Conservation (phyloP, 2,797 vertebrate genomes). For the Hemibagrus guttatus region DNA sequence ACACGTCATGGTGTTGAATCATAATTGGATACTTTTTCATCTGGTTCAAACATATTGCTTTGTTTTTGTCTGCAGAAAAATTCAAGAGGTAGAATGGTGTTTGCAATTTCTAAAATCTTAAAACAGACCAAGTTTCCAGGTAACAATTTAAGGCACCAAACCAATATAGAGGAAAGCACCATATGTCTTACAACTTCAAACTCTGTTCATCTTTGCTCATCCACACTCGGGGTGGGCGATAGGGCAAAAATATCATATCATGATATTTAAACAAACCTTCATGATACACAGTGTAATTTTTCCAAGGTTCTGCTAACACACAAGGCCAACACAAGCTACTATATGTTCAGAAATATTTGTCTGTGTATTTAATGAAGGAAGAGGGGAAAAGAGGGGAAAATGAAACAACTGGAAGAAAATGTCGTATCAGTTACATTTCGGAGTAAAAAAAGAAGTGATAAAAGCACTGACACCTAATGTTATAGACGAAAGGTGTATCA, state of each 20-base stretch:
- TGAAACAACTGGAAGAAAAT: conserved; percentile 2
- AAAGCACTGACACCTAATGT: not conserved
- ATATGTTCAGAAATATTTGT: not conserved
- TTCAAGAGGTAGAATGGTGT: conserved; percentile 38
- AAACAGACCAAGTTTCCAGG: conserved; percentile 20
- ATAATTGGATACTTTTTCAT: not conserved
- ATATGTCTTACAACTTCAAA: not conserved
- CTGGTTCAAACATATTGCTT: conserved; percentile 39
- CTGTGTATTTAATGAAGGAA: not conserved
- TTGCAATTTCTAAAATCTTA: conserved; percentile 6
- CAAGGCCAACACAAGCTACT: not conserved
- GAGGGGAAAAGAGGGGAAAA: not conserved
- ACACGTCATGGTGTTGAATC: not conserved
- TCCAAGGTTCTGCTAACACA: not conserved
- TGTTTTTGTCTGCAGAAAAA: not conserved
- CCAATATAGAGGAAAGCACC: conserved; percentile 30
- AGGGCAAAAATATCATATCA: conserved; percentile 7
- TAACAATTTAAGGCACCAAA: conserved; percentile 40
- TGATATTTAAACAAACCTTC: not conserved
- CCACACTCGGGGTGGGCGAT: not conserved
- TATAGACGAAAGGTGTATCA: not conserved
- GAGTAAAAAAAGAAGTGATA: not conserved
- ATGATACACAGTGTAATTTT: not conserved
- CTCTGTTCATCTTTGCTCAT: not conserved
- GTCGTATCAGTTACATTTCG: not conserved